Evolutionary conservation across 2,888 invertebrate genomes (phyloP).

Genomic region (Drosophila birchii): DNA sequence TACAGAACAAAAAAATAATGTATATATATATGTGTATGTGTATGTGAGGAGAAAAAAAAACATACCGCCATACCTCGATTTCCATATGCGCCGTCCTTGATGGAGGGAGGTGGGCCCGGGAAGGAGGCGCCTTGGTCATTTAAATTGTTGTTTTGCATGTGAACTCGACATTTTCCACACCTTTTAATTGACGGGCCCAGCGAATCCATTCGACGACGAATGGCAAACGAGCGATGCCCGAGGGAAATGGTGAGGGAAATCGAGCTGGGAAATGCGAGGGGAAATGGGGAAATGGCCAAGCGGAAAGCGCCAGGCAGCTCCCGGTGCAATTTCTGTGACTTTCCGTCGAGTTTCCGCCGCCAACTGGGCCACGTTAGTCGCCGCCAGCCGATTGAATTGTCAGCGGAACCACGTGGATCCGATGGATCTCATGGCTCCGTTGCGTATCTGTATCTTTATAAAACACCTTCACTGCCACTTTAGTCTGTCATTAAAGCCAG

Average conservation of each 20-base stretch:
- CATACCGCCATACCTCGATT: constrained; percentile 46
- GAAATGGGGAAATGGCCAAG: constrained; percentile 40
- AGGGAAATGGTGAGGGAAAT: constrained; percentile 18
- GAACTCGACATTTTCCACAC: constrained; percentile 69
- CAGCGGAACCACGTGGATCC: constrained; percentile 41
- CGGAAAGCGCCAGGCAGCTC: constrained; percentile 28
- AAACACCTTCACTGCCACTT: neutral
- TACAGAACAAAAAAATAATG: constrained; percentile 24
- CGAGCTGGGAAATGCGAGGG: constrained; percentile 7
- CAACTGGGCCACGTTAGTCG: constrained; percentile 16
- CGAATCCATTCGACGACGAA: constrained; percentile 36
- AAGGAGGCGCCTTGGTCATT: constrained; percentile 39
- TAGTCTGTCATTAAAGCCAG: neutral
- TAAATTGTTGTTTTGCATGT: constrained; percentile 75
- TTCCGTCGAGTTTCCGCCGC: constrained; percentile 39
- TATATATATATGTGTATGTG: neutral
- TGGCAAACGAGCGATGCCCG: constrained; percentile 25
- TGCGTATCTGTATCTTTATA: constrained; percentile 18
- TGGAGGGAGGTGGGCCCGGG: neutral
- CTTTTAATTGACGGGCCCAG: constrained; percentile 59
- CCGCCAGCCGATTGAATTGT: constrained; percentile 19
- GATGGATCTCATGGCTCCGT: neutral
- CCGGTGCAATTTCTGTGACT: constrained; percentile 31
- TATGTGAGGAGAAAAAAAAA: constrained; percentile 22
- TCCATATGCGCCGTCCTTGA: constrained; percentile 37